phyloP scores from a whole-genome alignment of 2,113 vertebrate genomes.

The Emydocephalus ijimae region DNA sequence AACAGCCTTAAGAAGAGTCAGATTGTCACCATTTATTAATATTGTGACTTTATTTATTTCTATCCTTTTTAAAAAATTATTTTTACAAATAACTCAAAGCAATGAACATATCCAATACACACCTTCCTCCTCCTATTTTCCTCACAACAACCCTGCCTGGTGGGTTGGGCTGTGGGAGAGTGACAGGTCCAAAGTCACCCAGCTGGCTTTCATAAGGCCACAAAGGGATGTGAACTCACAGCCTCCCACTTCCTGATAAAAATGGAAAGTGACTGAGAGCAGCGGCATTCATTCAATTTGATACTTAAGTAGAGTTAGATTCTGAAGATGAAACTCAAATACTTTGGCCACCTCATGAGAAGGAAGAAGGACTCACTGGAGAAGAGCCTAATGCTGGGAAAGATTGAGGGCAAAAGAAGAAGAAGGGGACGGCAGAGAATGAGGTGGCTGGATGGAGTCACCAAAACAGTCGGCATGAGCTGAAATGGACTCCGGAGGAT shows the following conservation, averaged over 20 bases:
- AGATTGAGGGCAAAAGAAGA: no score
- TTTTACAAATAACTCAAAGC: not conserved
- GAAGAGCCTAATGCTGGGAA: no score
- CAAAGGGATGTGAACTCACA: no score
- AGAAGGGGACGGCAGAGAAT: no score
- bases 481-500: no score
- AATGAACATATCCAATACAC: not conserved
- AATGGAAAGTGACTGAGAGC: not conserved
- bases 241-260: not conserved
- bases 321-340: no score
- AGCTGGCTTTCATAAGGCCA: not conserved
- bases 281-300: not conserved
- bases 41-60: not conserved
- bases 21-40: not conserved
- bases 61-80: not conserved
- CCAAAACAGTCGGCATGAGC: no score
- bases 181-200: not conserved
- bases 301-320: not conserved
- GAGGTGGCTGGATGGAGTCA: no score
- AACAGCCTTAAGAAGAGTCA: not conserved
- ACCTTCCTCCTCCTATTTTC: not conserved
- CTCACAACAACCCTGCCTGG: not conserved
- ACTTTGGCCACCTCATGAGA: no score
- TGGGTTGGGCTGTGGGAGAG: not conserved
- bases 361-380: no score